These are phyloP conservation scores for Cosmia trapezina DNA, from an alignment of 2,888 invertebrate genomes.

Conservation along the genomic window DNA sequence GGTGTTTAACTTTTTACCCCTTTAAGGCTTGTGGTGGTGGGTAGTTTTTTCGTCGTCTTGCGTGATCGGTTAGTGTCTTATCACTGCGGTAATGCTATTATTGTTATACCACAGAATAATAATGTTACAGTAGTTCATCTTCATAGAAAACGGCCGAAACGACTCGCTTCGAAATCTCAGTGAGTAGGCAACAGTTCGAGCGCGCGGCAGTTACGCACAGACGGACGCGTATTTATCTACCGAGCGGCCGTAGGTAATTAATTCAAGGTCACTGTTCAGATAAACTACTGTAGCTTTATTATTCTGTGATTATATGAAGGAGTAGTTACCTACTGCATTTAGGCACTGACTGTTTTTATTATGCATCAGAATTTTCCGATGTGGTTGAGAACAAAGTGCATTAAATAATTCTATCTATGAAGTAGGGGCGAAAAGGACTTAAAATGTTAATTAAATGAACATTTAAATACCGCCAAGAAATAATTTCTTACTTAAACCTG, in stretches of 20 bases:
- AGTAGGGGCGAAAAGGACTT: neutral
- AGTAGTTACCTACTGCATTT: too few relatives aligned
- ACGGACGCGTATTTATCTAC: too few relatives aligned
- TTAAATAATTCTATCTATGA: neutral
- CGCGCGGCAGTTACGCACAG: too few relatives aligned
- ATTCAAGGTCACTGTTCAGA: too few relatives aligned
- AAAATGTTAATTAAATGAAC: slow-evolving; percentile 7
- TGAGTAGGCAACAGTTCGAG: too few relatives aligned
- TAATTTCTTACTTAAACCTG: slow-evolving; percentile 25
- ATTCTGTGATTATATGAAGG: neutral
- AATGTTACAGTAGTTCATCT: too few relatives aligned
- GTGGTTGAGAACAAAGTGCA: neutral
- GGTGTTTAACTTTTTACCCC: slow-evolving; percentile 3
- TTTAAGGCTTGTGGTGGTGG: neutral
- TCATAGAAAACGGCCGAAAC: too few relatives aligned
- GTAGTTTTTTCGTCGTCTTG: neutral
- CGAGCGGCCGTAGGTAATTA: too few relatives aligned
- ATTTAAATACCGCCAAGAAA: slow-evolving; percentile 7
- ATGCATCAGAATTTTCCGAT: neutral
- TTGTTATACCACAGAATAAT: neutral
- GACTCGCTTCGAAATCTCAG: too few relatives aligned
- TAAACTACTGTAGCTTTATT: too few relatives aligned
- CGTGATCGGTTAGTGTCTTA: too few relatives aligned
- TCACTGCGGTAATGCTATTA: neutral
- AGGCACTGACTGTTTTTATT: neutral